Conservation (phyloP, 2,888 invertebrate species). For the Cartodere bifasciata region DNA sequence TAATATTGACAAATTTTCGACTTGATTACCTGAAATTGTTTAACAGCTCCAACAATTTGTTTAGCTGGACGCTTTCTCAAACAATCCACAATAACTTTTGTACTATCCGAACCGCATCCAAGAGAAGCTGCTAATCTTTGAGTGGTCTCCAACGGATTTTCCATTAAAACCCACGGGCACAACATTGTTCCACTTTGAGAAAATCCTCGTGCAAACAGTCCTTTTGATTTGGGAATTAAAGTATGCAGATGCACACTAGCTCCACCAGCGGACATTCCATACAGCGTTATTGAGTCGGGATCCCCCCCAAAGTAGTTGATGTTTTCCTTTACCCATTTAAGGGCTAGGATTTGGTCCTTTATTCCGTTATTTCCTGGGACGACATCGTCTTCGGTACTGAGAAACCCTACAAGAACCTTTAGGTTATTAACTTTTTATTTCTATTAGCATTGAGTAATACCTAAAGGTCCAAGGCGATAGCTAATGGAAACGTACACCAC, state of each 20-base stretch:
- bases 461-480: constrained; percentile 60
- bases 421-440: too few relatives aligned
- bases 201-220: constrained; percentile 48
- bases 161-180: constrained; percentile 42
- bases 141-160: constrained; percentile 47
- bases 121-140: constrained; percentile 44
- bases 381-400: constrained; percentile 56
- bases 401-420: constrained; percentile 45
- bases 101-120: constrained; percentile 46
- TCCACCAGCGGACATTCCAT: constrained; percentile 62
- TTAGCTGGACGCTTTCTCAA: constrained; percentile 47
- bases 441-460: constrained; percentile 21
- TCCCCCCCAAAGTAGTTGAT: constrained; percentile 60
- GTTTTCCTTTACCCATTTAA: constrained; percentile 57
- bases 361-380: constrained; percentile 61
- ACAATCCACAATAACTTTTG: constrained; percentile 48
- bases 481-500: constrained; percentile 55
- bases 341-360: constrained; percentile 58
- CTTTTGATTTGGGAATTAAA: constrained; percentile 47
- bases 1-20: too few relatives aligned
- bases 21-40: constrained; percentile 42
- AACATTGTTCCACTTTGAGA: constrained; percentile 60
- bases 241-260: constrained; percentile 64
- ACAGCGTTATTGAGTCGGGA: constrained; percentile 51
- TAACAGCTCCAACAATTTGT: constrained; percentile 44